phyloP scores from a whole-genome alignment of 1,140 invertebrate species.

The Ceratina calcarata region DNA sequence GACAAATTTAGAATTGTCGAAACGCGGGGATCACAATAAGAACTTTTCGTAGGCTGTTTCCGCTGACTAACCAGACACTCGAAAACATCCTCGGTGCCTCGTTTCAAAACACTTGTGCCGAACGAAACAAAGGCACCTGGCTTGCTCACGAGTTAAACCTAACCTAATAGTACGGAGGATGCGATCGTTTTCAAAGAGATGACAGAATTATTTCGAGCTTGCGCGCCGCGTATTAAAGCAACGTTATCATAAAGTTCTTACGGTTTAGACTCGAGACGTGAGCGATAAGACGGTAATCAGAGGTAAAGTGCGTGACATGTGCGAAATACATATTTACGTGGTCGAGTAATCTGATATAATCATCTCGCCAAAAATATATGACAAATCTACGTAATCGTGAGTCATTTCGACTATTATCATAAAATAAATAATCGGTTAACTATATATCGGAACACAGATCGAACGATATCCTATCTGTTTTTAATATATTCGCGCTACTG shows the following conservation, averaged over 20 bases:
- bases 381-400: slow-evolving; percentile 16
- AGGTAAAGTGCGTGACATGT: slow-evolving; percentile 33
- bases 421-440: slow-evolving; percentile 1
- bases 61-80: not conserved
- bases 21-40: not conserved
- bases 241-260: not conserved
- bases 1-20: slow-evolving; percentile 25
- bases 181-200: not conserved
- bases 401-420: not conserved
- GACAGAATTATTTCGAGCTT: slow-evolving; percentile 6
- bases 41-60: not conserved
- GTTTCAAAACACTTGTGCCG: not conserved
- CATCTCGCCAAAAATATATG: slow-evolving; percentile 1
- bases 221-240: not conserved
- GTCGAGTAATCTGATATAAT: slow-evolving; percentile 31
- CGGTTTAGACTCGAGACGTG: not conserved
- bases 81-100: not conserved
- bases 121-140: slow-evolving; percentile 1
- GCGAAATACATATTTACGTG: slow-evolving; percentile 2
- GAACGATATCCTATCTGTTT: not conserved
- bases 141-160: slow-evolving; percentile 11
- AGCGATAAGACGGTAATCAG: not conserved
- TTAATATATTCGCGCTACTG: not conserved
- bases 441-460: not conserved
- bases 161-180: slow-evolving; percentile 23